Percentiles rank a stretch among this genome's conserved stretches.
Evolutionary conservation across 2,113 vertebrate species (phyloP).

Genomic region (Garra rufa): DNA sequence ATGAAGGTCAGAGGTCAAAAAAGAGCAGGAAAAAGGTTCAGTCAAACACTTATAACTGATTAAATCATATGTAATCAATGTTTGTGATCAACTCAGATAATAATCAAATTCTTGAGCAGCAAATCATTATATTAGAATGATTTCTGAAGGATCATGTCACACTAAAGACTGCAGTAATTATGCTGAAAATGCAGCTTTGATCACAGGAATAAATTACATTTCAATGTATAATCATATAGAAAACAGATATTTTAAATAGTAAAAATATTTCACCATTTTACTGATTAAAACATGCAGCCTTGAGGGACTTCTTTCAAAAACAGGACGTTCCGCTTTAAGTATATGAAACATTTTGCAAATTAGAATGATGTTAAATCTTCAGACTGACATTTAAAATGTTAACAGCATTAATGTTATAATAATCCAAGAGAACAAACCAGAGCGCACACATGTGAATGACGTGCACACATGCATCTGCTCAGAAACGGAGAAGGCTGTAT

Average conservation of each 20-base stretch:
- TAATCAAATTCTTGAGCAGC: neutral
- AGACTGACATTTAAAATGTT: neutral
- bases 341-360: neutral
- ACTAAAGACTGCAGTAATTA: neutral
- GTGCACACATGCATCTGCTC: slow-evolving; percentile 16
- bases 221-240: too few species aligned
- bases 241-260: neutral
- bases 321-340: neutral
- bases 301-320: neutral
- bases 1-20: slow-evolving; percentile 41
- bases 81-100: too few species aligned
- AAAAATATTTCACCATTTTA: too few species aligned
- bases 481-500: slow-evolving; percentile 41
- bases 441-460: neutral
- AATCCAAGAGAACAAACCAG: neutral
- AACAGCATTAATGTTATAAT: too few species aligned
- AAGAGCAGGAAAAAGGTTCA: neutral
- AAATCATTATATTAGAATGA: neutral
- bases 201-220: too few species aligned
- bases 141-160: neutral
- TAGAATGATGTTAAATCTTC: neutral
- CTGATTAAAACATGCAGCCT: neutral
- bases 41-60: neutral
- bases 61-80: neutral
- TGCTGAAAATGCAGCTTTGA: neutral